Percentiles rank a stretch among this genome's conserved stretches.
Conservation (phyloP, 2,113 vertebrate species). For the Neodontobutis hainanensis region DNA sequence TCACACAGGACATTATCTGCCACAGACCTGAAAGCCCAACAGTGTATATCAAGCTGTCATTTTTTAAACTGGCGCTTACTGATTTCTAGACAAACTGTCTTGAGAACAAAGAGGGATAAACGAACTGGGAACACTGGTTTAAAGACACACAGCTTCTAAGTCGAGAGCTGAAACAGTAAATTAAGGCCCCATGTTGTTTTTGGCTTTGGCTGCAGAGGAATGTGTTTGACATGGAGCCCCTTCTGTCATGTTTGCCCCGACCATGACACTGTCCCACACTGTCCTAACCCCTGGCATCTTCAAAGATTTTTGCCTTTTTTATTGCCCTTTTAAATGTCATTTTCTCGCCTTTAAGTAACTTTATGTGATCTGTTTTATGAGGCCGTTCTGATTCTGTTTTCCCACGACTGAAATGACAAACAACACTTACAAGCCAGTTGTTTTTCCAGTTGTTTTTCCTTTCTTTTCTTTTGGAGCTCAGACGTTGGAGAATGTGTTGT, state of each 20-base stretch:
- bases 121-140: too few species aligned
- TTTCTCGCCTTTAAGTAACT: neutral
- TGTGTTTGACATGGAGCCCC: constrained; percentile 28
- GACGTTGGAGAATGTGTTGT: neutral
- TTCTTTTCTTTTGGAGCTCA: neutral
- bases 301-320: neutral
- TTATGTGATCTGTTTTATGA: constrained; percentile 2
- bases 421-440: neutral
- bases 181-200: constrained; percentile 31
- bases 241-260: constrained; percentile 23
- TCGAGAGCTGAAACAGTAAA: constrained; percentile 21
- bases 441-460: neutral
- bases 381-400: neutral
- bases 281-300: neutral
- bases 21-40: too few species aligned
- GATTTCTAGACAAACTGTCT: too few species aligned
- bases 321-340: neutral
- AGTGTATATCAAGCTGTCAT: too few species aligned
- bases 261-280: constrained; percentile 23
- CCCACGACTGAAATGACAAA: neutral
- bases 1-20: too few species aligned
- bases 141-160: neutral
- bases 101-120: neutral
- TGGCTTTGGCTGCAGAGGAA: constrained; percentile 38
- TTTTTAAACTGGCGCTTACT: too few species aligned